Percentiles rank a stretch among this genome's conserved stretches.
These are phyloP conservation scores for Xiphydria camelus DNA, from an alignment of 2,888 invertebrate genomes.

Conservation along the genomic window DNA sequence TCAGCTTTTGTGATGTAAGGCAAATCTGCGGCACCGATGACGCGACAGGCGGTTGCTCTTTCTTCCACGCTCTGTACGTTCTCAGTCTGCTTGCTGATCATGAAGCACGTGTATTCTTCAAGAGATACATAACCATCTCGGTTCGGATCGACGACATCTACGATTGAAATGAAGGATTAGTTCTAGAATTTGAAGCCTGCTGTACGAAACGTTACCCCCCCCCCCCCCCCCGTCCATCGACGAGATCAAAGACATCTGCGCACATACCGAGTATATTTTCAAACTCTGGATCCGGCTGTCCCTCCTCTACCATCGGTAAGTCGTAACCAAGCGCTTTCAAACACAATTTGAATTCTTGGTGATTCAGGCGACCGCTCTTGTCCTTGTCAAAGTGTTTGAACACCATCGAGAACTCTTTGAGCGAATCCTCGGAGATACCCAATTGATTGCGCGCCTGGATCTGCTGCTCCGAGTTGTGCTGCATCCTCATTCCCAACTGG, in stretches of 20 bases:
- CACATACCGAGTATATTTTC: slow-evolving; percentile 87
- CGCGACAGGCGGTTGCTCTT: slow-evolving; percentile 99
- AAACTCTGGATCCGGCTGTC: slow-evolving; percentile 98
- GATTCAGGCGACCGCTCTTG: slow-evolving; percentile 95
- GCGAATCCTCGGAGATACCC: slow-evolving; percentile 93
- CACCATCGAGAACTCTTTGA: slow-evolving; percentile 99
- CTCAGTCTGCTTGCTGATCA: slow-evolving; percentile 99
- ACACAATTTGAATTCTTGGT: slow-evolving; percentile 99
- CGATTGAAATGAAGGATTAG: too few relatives aligned
- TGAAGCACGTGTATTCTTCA: slow-evolving; percentile 99
- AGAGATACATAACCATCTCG: slow-evolving; percentile 96
- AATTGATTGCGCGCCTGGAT: slow-evolving; percentile 95
- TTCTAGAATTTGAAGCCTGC: slow-evolving; percentile 5
- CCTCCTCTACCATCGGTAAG: slow-evolving; percentile 99
- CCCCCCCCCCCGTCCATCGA: too few relatives aligned
- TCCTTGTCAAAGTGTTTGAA: slow-evolving; percentile 99
- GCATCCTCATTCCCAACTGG: slow-evolving; percentile 99
- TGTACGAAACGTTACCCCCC: too few relatives aligned
- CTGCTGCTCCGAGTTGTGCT: slow-evolving; percentile 99
- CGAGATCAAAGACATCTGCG: too few relatives aligned
- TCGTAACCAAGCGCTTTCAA: slow-evolving; percentile 98
- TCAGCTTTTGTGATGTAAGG: slow-evolving; percentile 99
- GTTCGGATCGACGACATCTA: slow-evolving; percentile 87
- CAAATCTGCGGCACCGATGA: slow-evolving; percentile 95
- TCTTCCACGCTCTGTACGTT: slow-evolving; percentile 99